A percentile compares a stretch with the other conserved stretches of the same genome.
These are phyloP conservation scores for Grammomys surdaster DNA, from an alignment of 2,113 vertebrate species.

Conservation along the genomic window DNA sequence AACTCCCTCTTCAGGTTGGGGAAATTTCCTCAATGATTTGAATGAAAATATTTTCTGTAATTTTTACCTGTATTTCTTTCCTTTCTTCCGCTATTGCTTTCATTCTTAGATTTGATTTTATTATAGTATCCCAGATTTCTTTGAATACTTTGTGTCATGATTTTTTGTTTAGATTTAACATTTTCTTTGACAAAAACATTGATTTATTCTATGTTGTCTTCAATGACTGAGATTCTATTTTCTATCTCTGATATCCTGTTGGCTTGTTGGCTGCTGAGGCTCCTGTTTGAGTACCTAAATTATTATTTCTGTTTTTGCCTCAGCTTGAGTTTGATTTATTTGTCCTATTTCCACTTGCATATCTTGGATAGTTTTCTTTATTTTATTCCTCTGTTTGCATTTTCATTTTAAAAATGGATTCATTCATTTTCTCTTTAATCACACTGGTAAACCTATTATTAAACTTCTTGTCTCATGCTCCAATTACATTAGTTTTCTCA, in stretches of 20 bases:
- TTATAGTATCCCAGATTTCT: background rate
- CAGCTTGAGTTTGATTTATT: background rate
- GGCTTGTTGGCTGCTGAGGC: background rate
- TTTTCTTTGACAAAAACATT: background rate
- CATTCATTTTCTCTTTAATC: background rate
- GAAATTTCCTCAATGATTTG: background rate
- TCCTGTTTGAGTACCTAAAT: background rate
- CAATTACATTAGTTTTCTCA: background rate
- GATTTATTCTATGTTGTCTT: background rate
- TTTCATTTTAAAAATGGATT: background rate
- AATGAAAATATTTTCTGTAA: background rate
- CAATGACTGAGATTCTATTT: background rate
- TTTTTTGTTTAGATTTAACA: background rate
- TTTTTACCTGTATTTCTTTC: background rate
- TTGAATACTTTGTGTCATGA: background rate
- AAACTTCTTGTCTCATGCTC: background rate
- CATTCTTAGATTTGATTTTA: background rate
- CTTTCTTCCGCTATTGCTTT: background rate
- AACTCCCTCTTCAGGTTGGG: background rate
- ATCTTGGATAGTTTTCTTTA: background rate
- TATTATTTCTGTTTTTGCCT: background rate
- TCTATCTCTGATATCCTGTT: background rate
- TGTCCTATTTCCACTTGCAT: background rate
- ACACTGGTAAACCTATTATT: background rate
- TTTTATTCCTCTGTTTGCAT: background rate